phyloP scores from a whole-genome alignment of 2,113 vertebrate genomes.

The Zosterops lateralis region DNA sequence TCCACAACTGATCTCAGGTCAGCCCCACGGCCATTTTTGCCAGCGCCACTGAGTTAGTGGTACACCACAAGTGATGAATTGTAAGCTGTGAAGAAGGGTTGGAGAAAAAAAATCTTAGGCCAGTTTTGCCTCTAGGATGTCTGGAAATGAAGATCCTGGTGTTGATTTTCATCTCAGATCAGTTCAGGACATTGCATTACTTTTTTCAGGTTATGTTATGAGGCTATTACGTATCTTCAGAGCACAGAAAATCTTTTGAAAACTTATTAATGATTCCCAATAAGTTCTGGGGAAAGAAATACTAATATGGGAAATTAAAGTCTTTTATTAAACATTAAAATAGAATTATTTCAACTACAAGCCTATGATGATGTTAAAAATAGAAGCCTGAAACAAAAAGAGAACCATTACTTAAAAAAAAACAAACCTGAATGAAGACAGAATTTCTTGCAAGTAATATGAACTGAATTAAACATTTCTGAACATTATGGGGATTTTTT shows the following conservation, averaged over 20 bases:
- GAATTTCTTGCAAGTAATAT: not conserved
- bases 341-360: not conserved
- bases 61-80: not conserved
- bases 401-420: not conserved
- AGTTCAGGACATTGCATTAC: not conserved
- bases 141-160: not conserved
- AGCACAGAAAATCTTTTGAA: not conserved
- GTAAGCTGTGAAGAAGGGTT: not conserved
- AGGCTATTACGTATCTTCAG: not conserved
- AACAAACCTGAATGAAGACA: not conserved
- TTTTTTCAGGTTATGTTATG: not conserved
- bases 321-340: conserved; percentile 21
- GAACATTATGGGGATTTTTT: not conserved
- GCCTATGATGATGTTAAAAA: not conserved
- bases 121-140: not conserved
- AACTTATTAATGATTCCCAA: not conserved
- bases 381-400: not conserved
- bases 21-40: not conserved
- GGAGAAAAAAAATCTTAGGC: not conserved
- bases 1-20: not conserved
- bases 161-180: not conserved
- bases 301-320: not conserved
- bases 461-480: conserved; percentile 3
- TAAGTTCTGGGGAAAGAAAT: not conserved
- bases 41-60: not conserved